These are phyloP conservation scores for cattle (Bos taurus) DNA, from an alignment of 2,113 vertebrate genomes.

Conservation along the genomic window ARS-UCD2.0 NC_037336.1:82878001-82878500, in stretches of 20 bases:
- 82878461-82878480: not conserved
- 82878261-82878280: conserved; percentile 26
- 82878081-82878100: not conserved
- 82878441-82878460: not conserved
- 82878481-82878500: not conserved
- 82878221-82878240: not conserved
- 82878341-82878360: not conserved
- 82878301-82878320: not conserved
- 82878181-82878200: not conserved
- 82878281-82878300: not conserved
- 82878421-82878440: not conserved
- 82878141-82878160: not conserved
- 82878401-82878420: not conserved
- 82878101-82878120: not conserved
- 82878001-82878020: conserved; percentile 46
- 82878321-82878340: not conserved
- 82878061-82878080: conserved; percentile 38
- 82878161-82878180: not conserved
- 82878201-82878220: not conserved
- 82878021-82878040: conserved; percentile 37
- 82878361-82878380: not conserved
- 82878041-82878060: conserved; percentile 40
- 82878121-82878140: not conserved
- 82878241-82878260: not conserved
- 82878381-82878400: not conserved